phyloP scores from a whole-genome alignment of 1,140 invertebrate species.

The Drosophila suzukii region DNA sequence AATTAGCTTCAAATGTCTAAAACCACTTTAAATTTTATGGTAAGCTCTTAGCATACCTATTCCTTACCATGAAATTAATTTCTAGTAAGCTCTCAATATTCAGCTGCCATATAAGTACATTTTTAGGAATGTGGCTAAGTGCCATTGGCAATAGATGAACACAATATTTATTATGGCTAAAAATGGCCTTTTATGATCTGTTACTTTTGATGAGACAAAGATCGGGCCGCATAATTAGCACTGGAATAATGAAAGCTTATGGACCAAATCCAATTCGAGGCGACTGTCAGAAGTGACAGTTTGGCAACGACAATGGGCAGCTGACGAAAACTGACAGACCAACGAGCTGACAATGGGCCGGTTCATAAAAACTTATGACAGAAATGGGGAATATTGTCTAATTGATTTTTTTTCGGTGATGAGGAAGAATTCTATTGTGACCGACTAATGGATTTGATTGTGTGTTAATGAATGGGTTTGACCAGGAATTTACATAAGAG shows the following conservation, averaged over 20 bases:
- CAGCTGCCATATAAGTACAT: slow-evolving; percentile 7
- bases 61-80: background rate
- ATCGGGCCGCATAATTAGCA: slow-evolving; percentile 69
- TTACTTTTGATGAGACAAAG: slow-evolving; percentile 41
- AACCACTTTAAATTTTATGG: slow-evolving; percentile 1
- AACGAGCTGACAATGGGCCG: slow-evolving; percentile 58
- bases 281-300: slow-evolving; percentile 65
- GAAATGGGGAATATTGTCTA: slow-evolving; percentile 69
- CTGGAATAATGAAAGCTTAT: slow-evolving; percentile 70
- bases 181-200: slow-evolving; percentile 50
- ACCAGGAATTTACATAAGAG: slow-evolving; percentile 36
- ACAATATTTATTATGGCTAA: slow-evolving; percentile 32
- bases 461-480: slow-evolving; percentile 76
- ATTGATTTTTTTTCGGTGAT: slow-evolving; percentile 65
- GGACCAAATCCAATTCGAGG: slow-evolving; percentile 55
- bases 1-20: background rate
- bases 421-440: slow-evolving; percentile 54
- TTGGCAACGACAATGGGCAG: slow-evolving; percentile 48
- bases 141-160: slow-evolving; percentile 13
- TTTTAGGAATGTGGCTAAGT: slow-evolving; percentile 17
- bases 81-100: slow-evolving; percentile 11
- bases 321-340: slow-evolving; percentile 33
- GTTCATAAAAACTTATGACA: slow-evolving; percentile 76
- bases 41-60: slow-evolving; percentile 11
- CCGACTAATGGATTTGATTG: slow-evolving; percentile 77